phyloP scores from a whole-genome alignment of 1,140 invertebrate genomes.

The Grapholita molesta region DNA sequence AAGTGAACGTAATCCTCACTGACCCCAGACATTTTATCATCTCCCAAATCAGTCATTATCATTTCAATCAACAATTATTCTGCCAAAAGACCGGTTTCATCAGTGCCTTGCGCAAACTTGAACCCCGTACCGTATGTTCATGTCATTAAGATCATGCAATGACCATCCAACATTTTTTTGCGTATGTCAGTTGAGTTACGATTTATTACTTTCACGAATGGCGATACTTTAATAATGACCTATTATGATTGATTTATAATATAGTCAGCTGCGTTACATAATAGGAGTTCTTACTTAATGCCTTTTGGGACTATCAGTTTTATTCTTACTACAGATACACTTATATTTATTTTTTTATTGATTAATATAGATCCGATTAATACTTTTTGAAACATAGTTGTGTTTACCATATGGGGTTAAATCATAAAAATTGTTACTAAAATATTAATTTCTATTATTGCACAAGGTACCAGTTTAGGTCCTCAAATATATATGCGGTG shows the following conservation, averaged over 20 bases:
- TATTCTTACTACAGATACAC: too few relatives aligned
- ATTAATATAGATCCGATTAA: too few relatives aligned
- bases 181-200: background rate
- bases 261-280: too few relatives aligned
- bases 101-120: background rate
- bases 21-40: background rate
- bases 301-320: too few relatives aligned
- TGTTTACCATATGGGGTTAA: too few relatives aligned
- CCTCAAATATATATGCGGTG: too few relatives aligned
- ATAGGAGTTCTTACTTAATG: too few relatives aligned
- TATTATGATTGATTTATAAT: background rate
- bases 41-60: constrained; percentile 6
- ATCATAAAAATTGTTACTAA: too few relatives aligned
- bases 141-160: constrained; percentile 15
- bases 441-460: too few relatives aligned
- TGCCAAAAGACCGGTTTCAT: background rate
- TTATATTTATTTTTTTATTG: too few relatives aligned
- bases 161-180: constrained; percentile 1
- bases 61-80: background rate
- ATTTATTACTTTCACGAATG: constrained; percentile 8
- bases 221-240: background rate
- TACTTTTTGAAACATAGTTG: too few relatives aligned
- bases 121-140: background rate
- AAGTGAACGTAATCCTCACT: background rate
- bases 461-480: too few relatives aligned